Percentiles rank a stretch among this genome's conserved stretches.
phyloP scores from a whole-genome alignment of 2,888 invertebrate genomes.

The Diloba caeruleocephala region DNA sequence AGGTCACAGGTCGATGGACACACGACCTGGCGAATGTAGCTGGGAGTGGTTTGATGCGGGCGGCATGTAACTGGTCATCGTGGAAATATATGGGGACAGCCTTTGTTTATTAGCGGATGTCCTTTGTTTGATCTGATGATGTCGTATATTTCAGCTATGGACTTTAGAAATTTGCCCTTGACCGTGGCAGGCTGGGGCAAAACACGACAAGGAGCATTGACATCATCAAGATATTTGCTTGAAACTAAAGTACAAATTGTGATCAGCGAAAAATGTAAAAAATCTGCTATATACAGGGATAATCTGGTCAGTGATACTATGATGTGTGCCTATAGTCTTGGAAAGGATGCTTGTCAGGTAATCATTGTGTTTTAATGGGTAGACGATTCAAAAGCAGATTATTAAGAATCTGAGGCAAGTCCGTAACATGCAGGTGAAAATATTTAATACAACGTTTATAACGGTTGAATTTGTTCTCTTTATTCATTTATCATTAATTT shows the following conservation, averaged over 20 bases:
- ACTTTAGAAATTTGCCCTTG: constrained; percentile 68
- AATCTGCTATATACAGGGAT: constrained; percentile 76
- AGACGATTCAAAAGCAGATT: not conserved
- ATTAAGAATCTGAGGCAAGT: no score
- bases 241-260: constrained; percentile 86
- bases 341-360: constrained; percentile 91
- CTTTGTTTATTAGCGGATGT: no score
- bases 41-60: no score
- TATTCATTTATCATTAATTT: constrained; percentile 26
- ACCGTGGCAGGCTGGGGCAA: constrained; percentile 87
- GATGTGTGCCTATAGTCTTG: constrained; percentile 90
- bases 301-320: constrained; percentile 80
- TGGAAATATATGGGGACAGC: no score
- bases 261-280: constrained; percentile 67
- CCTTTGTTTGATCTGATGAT: no score
- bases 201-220: constrained; percentile 75
- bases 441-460: no score
- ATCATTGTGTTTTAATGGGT: constrained; percentile 7
- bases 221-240: constrained; percentile 81
- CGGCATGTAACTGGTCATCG: no score
- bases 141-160: constrained; percentile 70
- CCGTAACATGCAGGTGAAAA: no score
- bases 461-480: not conserved
- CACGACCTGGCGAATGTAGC: no score
- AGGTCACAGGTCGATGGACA: no score